These are phyloP conservation scores for Agonopterix alstromeriana DNA, from an alignment of 2,888 invertebrate species.

Conservation along the genomic window DNA sequence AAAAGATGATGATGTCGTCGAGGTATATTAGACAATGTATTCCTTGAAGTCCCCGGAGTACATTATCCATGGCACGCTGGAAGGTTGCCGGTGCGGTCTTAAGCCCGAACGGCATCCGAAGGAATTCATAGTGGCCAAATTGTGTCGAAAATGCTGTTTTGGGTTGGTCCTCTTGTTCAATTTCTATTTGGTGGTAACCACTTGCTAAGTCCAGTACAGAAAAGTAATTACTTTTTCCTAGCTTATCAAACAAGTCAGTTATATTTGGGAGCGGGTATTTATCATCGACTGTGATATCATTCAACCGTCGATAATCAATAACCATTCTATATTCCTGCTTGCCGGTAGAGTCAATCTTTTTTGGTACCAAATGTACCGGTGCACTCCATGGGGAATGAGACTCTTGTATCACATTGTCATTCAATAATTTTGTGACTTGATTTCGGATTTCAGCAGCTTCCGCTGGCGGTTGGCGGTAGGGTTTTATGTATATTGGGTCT, in stretches of 20 bases:
- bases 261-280: conserved; percentile 10
- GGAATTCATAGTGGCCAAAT: conserved; percentile 20
- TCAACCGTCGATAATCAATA: conserved; percentile 13
- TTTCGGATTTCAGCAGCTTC: conserved; percentile 20
- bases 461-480: conserved; percentile 18
- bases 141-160: conserved; percentile 9
- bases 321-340: conserved; percentile 16
- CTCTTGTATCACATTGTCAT: conserved; percentile 25
- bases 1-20: conserved; percentile 30
- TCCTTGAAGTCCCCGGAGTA: conserved; percentile 16
- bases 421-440: conserved; percentile 23
- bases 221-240: conserved; percentile 8
- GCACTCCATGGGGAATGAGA: conserved; percentile 11
- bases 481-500: conserved; percentile 19
- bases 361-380: conserved; percentile 12
- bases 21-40: conserved; percentile 23
- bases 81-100: conserved; percentile 15
- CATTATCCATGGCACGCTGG: conserved; percentile 17
- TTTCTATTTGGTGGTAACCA: conserved; percentile 9
- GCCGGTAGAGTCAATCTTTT: conserved; percentile 16
- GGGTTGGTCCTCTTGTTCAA: conserved; percentile 4
- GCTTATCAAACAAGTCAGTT: conserved; percentile 7
- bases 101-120: conserved; percentile 5
- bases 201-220: conserved; percentile 8
- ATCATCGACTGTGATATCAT: conserved; percentile 9